Base-by-base conservation (phyloP, 2,113 vertebrate species). In the Zosterops hypoxanthus region DNA sequence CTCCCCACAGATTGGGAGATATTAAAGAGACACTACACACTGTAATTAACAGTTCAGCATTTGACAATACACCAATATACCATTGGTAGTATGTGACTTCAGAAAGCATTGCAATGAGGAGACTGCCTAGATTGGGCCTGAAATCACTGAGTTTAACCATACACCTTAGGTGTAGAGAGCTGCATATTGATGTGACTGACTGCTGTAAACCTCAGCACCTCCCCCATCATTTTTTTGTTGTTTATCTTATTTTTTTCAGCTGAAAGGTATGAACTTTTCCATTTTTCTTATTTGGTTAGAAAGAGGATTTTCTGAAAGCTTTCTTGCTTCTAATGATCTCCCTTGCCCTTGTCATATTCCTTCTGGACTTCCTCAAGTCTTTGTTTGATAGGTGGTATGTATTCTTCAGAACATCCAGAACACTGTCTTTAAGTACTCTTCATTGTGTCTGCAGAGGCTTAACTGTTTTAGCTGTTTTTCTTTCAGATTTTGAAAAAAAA, bases 91-190 rank as follows among this genome's bases (percentile, higher is more conserved):
- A 6, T 2, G 53, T 63, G 31, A 28, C 20, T 42, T 65, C 21
- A 76, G n/a, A 90, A 59, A 52, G 23, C 10, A n/a, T 5, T 79
- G 8, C 9, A 55, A 75, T n/a, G 12, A 55, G 19, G 14, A n/a
- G 14, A 63, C 47, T 49, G 12, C 47, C 47, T 24, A 49, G 47
- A 24, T 24, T 49, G 47, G 14, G 47, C 47, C 47, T 49, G 47
- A 49, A 24, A 24, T 49, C 12, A 49, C 47, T 24, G 47, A 24
- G 12, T 49, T 49, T 49, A 75, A 63, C 12, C 13, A 46, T 4
- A 11, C 1, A 1, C 1, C 6, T 26, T 31, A 34, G 8, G 9
- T n/a, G 2, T 6, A 53, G 23, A 79, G 13, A 52, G 12, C 3
- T 2, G 0, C 33, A 36, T n/a, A 6, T 56, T 81, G 41, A 4